Evolutionary conservation across 2,113 vertebrate species (phyloP).

Genomic region (Coptodon bakossiorum): DNA sequence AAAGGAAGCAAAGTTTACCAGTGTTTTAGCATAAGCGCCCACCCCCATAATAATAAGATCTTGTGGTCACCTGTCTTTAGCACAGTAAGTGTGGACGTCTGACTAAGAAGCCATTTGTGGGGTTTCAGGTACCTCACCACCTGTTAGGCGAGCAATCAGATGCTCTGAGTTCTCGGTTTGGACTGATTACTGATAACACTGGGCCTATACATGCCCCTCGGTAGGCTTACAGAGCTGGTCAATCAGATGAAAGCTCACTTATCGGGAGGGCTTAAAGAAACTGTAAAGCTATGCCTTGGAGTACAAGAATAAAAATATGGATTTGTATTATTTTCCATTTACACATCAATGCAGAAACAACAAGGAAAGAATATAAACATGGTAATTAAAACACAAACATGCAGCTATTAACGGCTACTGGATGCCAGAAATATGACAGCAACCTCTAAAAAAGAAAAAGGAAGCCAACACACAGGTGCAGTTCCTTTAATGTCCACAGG

Average conservation of each 20-base stretch:
- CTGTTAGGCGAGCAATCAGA: neutral
- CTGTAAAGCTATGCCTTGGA: neutral
- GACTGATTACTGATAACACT: neutral
- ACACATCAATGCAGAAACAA: neutral
- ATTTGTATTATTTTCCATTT: neutral
- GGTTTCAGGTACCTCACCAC: neutral
- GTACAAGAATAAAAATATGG: neutral
- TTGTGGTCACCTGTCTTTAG: rapidly evolving
- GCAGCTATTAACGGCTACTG: rapidly evolving
- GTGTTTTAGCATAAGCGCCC: neutral
- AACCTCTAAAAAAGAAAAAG: neutral
- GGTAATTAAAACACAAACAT: neutral
- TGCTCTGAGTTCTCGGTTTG: neutral
- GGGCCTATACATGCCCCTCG: neutral
- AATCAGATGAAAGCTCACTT: neutral
- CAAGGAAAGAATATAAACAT: neutral
- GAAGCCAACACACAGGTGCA: neutral
- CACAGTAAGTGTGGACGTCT: neutral
- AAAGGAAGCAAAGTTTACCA: neutral
- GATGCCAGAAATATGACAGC: neutral
- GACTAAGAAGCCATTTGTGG: neutral
- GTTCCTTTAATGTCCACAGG: neutral
- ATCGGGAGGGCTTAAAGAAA: neutral
- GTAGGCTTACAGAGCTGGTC: neutral
- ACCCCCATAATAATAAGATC: neutral